These are phyloP conservation scores for Hypercompe scribonia DNA, from an alignment of 2,888 invertebrate species.

Conservation along the genomic window DNA sequence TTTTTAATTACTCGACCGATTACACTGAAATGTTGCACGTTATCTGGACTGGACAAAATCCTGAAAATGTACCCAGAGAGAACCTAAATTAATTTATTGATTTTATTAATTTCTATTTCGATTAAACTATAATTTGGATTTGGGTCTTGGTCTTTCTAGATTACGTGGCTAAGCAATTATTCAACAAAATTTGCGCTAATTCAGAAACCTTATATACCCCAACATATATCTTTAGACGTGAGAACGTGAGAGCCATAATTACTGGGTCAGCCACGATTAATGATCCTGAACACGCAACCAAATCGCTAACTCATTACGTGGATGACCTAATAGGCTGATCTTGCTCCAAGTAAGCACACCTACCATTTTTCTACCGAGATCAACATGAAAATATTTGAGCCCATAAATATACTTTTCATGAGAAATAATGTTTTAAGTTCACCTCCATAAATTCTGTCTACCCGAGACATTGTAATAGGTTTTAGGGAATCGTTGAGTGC, in stretches of 20 bases:
- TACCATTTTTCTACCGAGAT: not conserved
- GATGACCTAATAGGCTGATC: constrained; percentile 1
- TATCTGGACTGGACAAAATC: too few relatives aligned
- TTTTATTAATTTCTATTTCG: not conserved
- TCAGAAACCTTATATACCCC: not conserved
- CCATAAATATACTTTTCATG: constrained; percentile 31
- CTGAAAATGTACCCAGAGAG: too few relatives aligned
- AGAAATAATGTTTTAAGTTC: constrained; percentile 38
- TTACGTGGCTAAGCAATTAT: constrained; percentile 5
- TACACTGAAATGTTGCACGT: too few relatives aligned
- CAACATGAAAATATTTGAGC: constrained; percentile 14
- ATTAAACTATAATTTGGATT: not conserved
- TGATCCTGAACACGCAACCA: not conserved
- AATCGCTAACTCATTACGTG: constrained; percentile 6
- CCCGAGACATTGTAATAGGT: constrained; percentile 26
- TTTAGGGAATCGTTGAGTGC: constrained; percentile 28
- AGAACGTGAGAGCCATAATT: constrained; percentile 5
- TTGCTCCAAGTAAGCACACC: not conserved
- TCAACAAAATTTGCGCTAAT: constrained; percentile 6
- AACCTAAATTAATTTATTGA: too few relatives aligned
- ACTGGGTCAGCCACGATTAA: not conserved
- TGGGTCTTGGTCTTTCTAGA: not conserved
- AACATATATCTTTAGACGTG: not conserved
- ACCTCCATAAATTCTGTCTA: constrained; percentile 32
- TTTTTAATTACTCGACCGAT: too few relatives aligned